These are phyloP conservation scores for Thomomys bottae DNA, from an alignment of 2,113 vertebrate genomes.

Conservation along the genomic window DNA sequence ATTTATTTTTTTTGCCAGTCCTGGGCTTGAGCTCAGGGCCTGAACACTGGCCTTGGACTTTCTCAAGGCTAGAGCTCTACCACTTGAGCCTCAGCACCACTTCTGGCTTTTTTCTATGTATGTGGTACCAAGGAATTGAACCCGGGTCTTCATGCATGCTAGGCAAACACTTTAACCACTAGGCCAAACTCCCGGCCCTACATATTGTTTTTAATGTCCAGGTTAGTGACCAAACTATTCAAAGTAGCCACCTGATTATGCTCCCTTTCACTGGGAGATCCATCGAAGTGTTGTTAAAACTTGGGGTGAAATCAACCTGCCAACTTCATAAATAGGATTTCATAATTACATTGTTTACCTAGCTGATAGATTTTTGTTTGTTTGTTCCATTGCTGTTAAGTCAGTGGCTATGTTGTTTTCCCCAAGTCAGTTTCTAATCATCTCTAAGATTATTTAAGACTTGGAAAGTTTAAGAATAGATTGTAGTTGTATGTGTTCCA, in stretches of 20 bases:
- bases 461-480: constrained; percentile 52
- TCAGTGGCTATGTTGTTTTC: constrained; percentile 35
- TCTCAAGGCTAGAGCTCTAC: no score
- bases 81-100: no score
- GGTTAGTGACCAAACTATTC: constrained; percentile 1
- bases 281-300: background rate
- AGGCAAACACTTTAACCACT: no score
- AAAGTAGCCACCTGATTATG: constrained; percentile 12
- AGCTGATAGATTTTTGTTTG: background rate
- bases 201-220: background rate
- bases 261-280: background rate
- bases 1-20: no score
- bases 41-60: no score
- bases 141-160: no score
- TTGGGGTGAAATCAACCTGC: background rate
- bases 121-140: no score
- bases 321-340: background rate
- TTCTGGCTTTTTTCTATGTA: no score
- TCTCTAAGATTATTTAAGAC: constrained; percentile 49
- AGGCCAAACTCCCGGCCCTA: no score
- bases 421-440: background rate
- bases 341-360: constrained; percentile 57
- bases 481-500: constrained; percentile 27
- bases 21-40: no score
- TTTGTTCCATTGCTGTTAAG: background rate